phyloP scores from a whole-genome alignment of 2,797 vertebrate genomes.

The Anomalospiza imberbis region DNA sequence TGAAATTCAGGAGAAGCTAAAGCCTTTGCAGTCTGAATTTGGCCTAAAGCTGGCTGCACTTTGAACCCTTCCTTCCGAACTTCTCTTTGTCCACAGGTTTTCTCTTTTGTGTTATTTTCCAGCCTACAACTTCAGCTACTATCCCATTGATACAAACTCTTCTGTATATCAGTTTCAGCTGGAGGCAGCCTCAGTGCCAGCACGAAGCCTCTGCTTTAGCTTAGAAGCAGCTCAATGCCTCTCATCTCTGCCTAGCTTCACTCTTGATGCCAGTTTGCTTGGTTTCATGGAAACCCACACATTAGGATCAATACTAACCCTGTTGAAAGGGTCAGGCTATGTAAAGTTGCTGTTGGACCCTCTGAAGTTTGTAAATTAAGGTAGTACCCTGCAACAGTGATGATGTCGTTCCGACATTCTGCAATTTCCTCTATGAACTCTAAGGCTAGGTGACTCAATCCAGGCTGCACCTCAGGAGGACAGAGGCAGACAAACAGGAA shows the following conservation, averaged over 20 bases:
- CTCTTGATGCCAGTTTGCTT: background rate
- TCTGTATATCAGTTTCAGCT: background rate
- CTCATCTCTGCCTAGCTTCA: background rate
- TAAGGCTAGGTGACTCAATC: background rate
- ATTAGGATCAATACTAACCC: background rate
- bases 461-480: background rate
- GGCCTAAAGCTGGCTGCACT: background rate
- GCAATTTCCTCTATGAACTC: background rate
- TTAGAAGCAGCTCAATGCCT: background rate
- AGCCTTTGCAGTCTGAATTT: background rate
- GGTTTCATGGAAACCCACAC: background rate
- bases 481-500: conserved; percentile 24
- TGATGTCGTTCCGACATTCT: background rate
- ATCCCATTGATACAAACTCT: background rate
- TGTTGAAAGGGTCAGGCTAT: background rate
- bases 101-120: background rate
- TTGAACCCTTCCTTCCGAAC: background rate
- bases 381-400: background rate
- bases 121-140: background rate
- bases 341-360: background rate
- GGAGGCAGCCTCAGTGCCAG: background rate
- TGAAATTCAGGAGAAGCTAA: background rate
- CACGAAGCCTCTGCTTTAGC: background rate
- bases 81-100: background rate
- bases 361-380: background rate